phyloP scores from a whole-genome alignment of 1,140 invertebrate species.

The Bacillus rossius region DNA sequence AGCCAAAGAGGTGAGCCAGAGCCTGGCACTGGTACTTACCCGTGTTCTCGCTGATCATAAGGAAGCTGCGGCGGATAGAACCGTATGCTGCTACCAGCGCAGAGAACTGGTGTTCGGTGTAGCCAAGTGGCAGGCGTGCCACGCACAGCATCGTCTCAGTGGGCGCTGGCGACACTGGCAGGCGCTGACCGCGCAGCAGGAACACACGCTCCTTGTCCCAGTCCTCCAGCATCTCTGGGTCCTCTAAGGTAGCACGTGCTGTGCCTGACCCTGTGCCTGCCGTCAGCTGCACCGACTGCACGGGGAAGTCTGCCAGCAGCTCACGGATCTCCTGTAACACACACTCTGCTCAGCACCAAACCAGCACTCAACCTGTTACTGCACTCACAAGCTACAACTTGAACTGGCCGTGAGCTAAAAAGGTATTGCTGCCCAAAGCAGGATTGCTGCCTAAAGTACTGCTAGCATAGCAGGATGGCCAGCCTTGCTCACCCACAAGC shows the following conservation, averaged over 20 bases:
- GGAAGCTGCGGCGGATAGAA: conserved; percentile 45
- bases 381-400: no score
- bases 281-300: conserved; percentile 34
- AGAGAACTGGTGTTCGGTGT: conserved; percentile 46
- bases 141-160: conserved; percentile 52
- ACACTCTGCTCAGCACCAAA: no score
- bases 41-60: conserved; percentile 50
- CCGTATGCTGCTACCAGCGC: conserved; percentile 45
- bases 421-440: no score
- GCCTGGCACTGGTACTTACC: no score
- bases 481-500: no score
- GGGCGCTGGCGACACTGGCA: conserved; percentile 42
- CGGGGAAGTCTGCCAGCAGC: conserved; percentile 35
- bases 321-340: conserved; percentile 38
- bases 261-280: conserved; percentile 34
- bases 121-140: conserved; percentile 45
- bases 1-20: no score
- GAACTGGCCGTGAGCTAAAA: no score
- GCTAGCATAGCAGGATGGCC: no score
- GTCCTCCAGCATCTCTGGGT: conserved; percentile 40
- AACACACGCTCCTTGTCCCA: conserved; percentile 37
- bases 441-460: no score
- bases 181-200: conserved; percentile 40
- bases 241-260: conserved; percentile 36
- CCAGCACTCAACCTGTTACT: no score